Conservation (phyloP, 2,113 vertebrate species). For the Acinonyx jubatus region DNA sequence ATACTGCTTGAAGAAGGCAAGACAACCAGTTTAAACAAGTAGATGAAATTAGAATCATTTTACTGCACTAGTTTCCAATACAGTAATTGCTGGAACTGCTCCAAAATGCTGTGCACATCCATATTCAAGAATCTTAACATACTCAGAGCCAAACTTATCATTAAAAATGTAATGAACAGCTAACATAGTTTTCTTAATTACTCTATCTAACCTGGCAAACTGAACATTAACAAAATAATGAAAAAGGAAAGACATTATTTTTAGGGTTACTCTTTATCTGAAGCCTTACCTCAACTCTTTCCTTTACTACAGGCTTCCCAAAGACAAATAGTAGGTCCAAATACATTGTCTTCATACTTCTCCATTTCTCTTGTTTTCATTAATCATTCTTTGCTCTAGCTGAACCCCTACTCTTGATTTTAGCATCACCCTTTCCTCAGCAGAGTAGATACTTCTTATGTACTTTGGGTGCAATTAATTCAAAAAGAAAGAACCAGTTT, state of each 20-base stretch:
- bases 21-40: conserved; percentile 7
- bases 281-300: not conserved
- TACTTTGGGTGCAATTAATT: not conserved
- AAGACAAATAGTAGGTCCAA: not conserved
- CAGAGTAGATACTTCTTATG: not conserved
- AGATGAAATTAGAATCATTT: conserved; percentile 52
- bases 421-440: not conserved
- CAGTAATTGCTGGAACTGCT: conserved; percentile 25
- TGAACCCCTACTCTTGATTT: not conserved
- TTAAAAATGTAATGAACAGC: not conserved
- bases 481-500: not conserved
- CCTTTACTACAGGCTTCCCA: not conserved
- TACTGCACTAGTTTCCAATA: conserved; percentile 15
- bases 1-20: conserved; percentile 14
- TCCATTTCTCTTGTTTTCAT: not conserved
- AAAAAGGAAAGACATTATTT: not conserved
- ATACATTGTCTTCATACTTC: not conserved
- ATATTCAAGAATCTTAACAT: not conserved
- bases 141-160: not conserved
- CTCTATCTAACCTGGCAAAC: not conserved
- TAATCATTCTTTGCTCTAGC: not conserved
- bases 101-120: not conserved
- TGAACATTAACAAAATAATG: not conserved
- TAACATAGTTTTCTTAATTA: conserved; percentile 18
- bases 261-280: not conserved